These are phyloP conservation scores for Epizoanthus scotinus DNA, from an alignment of 92 coral and sea anemone species.

Conservation along the genomic window DNA sequence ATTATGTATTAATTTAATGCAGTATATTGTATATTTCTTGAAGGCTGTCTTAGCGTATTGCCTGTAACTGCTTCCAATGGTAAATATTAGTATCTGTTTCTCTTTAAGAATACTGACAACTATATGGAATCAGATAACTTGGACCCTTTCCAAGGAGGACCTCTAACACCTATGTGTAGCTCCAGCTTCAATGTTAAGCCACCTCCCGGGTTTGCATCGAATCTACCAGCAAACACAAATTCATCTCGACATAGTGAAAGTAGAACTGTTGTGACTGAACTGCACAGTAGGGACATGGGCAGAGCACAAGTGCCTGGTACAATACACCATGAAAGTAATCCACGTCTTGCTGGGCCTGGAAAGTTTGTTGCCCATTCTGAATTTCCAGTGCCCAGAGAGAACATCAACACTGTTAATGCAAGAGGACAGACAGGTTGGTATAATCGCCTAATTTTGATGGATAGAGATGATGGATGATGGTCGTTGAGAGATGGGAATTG, in stretches of 20 bases:
- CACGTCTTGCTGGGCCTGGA: constrained; percentile 28
- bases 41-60: no score
- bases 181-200: constrained; percentile 1
- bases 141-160: neutral
- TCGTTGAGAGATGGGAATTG: no score
- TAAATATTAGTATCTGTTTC: neutral
- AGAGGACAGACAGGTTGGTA: constrained; percentile 16
- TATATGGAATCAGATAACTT: neutral
- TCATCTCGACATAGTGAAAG: neutral
- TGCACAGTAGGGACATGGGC: neutral
- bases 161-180: neutral
- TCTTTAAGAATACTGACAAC: constrained; percentile 9
- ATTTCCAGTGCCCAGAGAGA: neutral
- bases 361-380: constrained; percentile 16
- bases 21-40: no score
- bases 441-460: no score
- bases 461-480: no score
- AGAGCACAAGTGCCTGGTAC: neutral
- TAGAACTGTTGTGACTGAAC: neutral
- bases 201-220: constrained; percentile 19
- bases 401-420: neutral
- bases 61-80: no score
- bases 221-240: neutral
- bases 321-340: neutral
- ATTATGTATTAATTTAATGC: no score